Conservation (phyloP, 2,888 invertebrate species). For the Coecobrya sp. region DNA sequence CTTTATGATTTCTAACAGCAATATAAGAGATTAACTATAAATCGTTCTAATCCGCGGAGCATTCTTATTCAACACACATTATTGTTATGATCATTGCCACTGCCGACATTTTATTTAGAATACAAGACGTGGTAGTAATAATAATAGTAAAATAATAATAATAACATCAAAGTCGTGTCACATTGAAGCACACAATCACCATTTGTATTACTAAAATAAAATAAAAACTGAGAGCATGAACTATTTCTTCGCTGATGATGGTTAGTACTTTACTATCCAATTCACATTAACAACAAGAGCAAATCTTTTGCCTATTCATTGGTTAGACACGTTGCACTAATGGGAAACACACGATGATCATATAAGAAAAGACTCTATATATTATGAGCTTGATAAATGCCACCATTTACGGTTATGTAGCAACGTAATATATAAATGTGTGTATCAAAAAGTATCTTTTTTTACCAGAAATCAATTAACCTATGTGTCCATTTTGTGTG, state of each 20-base stretch:
- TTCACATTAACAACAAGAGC: background rate
- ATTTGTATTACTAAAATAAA: background rate
- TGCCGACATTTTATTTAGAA: conserved; percentile 7
- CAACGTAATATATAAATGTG: too few species aligned
- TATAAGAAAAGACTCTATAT: too few species aligned
- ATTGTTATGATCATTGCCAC: conserved; percentile 7
- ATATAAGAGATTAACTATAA: conserved; percentile 50
- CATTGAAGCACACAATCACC: conserved; percentile 30
- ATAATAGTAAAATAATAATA: conserved; percentile 4
- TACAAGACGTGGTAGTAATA: background rate
- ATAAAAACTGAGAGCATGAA: conserved; percentile 34
- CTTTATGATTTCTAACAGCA: conserved; percentile 51
- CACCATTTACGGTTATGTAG: background rate
- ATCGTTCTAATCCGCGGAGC: conserved; percentile 47
- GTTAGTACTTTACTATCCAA: background rate
- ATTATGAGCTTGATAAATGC: background rate
- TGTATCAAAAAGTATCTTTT: conserved; percentile 27
- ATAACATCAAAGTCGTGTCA: conserved; percentile 54
- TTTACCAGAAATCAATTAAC: conserved; percentile 70
- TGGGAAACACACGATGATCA: conserved; percentile 40
- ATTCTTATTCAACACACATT: background rate
- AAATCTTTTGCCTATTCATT: conserved; percentile 26
- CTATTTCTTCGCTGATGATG: conserved; percentile 1
- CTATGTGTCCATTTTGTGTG: conserved; percentile 59
- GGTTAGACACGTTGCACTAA: conserved; percentile 57